These are phyloP conservation scores for Drosophila multiciliata DNA, from an alignment of 2,888 invertebrate genomes.

Conservation along the genomic window DNA sequence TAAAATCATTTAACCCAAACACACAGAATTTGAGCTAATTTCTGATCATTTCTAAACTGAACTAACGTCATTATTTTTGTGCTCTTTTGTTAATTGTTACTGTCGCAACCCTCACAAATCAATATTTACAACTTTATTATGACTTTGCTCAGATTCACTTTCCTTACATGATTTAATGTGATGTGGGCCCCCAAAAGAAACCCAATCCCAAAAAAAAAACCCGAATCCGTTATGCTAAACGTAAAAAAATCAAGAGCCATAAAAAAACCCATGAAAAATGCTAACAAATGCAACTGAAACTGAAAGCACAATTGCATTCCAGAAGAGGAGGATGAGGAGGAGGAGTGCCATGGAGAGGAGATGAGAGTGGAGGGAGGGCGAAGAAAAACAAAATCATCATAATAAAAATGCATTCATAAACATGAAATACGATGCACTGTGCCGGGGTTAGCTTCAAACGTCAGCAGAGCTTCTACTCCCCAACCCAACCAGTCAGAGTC, in stretches of 20 bases:
- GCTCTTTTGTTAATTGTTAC: conserved; percentile 44
- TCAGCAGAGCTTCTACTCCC: conserved; percentile 4
- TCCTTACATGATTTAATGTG: neutral
- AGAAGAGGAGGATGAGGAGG: too few species aligned
- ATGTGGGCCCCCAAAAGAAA: neutral
- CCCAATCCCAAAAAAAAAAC: conserved; percentile 11
- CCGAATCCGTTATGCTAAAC: conserved; percentile 8
- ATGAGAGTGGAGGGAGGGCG: neutral
- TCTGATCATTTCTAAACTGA: conserved; percentile 35
- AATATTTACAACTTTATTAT: conserved; percentile 72
- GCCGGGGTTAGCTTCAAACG: conserved; percentile 25
- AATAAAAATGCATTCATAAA: conserved; percentile 82
- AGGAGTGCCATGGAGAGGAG: neutral
- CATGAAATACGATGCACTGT: conserved; percentile 74
- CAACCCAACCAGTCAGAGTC: neutral
- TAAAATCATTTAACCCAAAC: conserved; percentile 42
- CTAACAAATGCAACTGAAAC: conserved; percentile 42
- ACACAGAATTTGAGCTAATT: conserved; percentile 28
- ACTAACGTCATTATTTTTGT: conserved; percentile 15
- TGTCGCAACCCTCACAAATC: conserved; percentile 49
- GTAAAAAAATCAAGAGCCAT: conserved; percentile 61
- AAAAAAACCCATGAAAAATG: conserved; percentile 62
- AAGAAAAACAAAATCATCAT: conserved; percentile 47
- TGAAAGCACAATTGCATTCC: conserved; percentile 25
- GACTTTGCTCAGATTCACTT: conserved; percentile 43